phyloP scores from a whole-genome alignment of 2,797 vertebrate species.

The Lophius americanus region DNA sequence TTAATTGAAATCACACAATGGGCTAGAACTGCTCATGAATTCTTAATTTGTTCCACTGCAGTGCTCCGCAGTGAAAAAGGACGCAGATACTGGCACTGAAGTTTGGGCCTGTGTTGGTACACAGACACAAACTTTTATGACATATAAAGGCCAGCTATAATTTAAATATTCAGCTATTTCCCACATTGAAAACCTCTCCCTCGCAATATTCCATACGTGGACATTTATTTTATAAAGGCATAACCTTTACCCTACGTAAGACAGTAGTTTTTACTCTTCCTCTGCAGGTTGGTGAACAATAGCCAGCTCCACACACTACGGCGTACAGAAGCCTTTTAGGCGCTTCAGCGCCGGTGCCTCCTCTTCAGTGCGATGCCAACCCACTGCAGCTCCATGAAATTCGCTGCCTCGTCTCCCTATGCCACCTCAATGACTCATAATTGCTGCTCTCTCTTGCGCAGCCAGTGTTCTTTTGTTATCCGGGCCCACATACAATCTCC shows the following conservation, averaged over 20 bases:
- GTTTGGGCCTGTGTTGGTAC: background rate
- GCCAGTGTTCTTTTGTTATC: conserved; percentile 70
- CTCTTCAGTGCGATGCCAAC: conserved; percentile 64
- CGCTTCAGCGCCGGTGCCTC: conserved; percentile 46
- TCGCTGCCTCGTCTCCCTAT: conserved; percentile 65
- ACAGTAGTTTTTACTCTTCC: conserved; percentile 10
- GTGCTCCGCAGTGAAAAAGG: conserved; percentile 10
- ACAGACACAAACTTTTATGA: conserved; percentile 9
- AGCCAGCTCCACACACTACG: conserved; percentile 20
- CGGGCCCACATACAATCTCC: conserved; percentile 59
- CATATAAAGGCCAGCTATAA: conserved; percentile 1
- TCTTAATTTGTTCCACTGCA: conserved; percentile 44
- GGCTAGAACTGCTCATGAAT: conserved; percentile 58
- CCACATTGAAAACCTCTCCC: conserved; percentile 14
- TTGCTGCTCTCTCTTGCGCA: conserved; percentile 72
- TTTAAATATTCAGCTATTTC: conserved; percentile 22
- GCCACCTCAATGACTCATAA: conserved; percentile 81
- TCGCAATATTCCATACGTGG: conserved; percentile 12
- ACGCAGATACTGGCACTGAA: conserved; percentile 18
- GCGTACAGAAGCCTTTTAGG: conserved; percentile 57
- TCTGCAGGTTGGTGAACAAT: conserved; percentile 26
- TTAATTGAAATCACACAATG: conserved; percentile 74
- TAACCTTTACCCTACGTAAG: background rate
- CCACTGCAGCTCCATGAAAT: conserved; percentile 75
- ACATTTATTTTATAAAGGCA: conserved; percentile 12